phyloP scores from a whole-genome alignment of 1,140 invertebrate species.

The Ooceraea biroi region DNA sequence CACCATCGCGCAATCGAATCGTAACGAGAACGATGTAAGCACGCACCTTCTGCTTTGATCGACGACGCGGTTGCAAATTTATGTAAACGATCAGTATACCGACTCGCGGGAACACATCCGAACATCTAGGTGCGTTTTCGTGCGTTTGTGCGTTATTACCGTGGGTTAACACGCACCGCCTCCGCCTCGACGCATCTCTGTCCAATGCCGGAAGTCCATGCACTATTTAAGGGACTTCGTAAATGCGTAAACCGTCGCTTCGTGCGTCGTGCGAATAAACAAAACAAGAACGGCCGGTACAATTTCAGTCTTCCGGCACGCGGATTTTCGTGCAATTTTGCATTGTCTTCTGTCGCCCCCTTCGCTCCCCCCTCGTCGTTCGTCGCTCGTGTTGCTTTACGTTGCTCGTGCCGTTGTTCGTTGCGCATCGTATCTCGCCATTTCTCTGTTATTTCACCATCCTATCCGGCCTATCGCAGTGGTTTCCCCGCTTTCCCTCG shows the following conservation, averaged over 20 bases:
- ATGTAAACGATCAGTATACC: constrained; percentile 4
- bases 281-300: neutral
- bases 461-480: neutral
- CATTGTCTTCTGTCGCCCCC: neutral
- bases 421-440: constrained; percentile 20
- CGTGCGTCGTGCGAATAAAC: neutral
- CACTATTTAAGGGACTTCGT: neutral
- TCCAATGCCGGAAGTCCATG: neutral
- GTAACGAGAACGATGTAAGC: constrained; percentile 20
- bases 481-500: neutral
- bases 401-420: neutral
- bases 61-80: constrained; percentile 41
- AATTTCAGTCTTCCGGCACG: neutral
- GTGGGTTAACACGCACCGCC: neutral
- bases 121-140: neutral
- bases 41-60: neutral
- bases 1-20: constrained; percentile 32
- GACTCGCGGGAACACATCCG: constrained; percentile 15
- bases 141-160: constrained; percentile 12
- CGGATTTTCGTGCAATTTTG: constrained; percentile 19
- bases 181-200: neutral
- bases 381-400: constrained; percentile 4
- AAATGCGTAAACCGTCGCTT: neutral
- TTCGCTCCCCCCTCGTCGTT: too few relatives aligned
- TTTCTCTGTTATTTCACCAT: constrained; percentile 17